Evolutionary conservation across 1,140 invertebrate genomes (phyloP).

Genomic region (Caenorhabditis remanei): DNA sequence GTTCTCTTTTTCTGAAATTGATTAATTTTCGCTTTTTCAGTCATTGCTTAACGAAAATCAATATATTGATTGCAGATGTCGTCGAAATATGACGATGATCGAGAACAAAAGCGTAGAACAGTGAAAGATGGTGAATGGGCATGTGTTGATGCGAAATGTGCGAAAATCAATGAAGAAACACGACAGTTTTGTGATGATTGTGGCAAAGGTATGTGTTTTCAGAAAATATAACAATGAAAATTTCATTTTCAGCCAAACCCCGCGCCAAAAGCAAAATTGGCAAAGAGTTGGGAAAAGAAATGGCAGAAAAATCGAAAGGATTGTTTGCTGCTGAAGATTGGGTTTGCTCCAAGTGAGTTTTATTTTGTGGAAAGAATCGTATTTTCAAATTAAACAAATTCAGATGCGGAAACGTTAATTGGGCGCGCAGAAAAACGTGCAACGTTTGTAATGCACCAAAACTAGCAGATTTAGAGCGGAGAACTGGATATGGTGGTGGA

Average conservation of each 20-base stretch:
- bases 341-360: conserved; percentile 91
- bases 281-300: conserved; percentile 95
- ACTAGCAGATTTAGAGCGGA: conserved; percentile 88
- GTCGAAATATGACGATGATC: conserved; percentile 52
- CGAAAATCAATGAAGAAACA: conserved; percentile 71
- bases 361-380: neutral
- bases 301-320: conserved; percentile 96
- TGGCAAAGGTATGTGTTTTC: conserved; percentile 69
- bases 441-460: conserved; percentile 99
- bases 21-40: neutral
- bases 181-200: conserved; percentile 67
- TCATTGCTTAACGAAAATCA: neutral
- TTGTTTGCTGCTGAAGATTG: conserved; percentile 99
- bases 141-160: conserved; percentile 75
- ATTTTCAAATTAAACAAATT: conserved; percentile 46
- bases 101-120: conserved; percentile 45
- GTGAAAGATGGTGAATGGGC: conserved; percentile 75
- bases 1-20: neutral
- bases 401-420: conserved; percentile 97
- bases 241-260: conserved; percentile 68
- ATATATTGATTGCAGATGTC: neutral
- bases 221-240: conserved; percentile 7
- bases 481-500: conserved; percentile 80
- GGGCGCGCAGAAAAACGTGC: conserved; percentile 94
- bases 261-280: conserved; percentile 86